Percentiles rank a stretch among this genome's conserved stretches.
phyloP scores from a whole-genome alignment of 2,888 invertebrate species.

The Archips xylosteana region DNA sequence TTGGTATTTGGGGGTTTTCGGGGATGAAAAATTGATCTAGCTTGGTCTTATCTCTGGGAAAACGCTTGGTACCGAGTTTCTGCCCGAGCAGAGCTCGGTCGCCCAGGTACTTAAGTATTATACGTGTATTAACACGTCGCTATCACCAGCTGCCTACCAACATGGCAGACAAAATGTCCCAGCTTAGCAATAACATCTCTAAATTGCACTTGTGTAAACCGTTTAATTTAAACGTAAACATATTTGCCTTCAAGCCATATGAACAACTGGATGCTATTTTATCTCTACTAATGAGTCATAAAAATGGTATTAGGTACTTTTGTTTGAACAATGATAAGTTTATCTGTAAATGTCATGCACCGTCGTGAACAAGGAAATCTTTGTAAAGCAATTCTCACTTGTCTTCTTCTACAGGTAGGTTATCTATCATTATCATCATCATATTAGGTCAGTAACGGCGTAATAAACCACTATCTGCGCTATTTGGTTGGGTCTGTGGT shows the following conservation, averaged over 20 bases:
- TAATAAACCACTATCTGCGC: no score
- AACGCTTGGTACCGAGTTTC: no score
- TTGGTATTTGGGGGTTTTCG: no score
- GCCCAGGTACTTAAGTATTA: no score
- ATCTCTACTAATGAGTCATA: conserved; percentile 4
- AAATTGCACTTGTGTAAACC: conserved; percentile 5
- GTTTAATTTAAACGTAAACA: not conserved
- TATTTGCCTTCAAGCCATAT: not conserved
- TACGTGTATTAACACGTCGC: not conserved
- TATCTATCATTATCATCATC: no score
- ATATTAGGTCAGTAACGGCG: no score
- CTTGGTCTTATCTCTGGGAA: no score
- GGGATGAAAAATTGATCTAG: no score
- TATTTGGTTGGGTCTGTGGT: no score
- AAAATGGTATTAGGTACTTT: not conserved
- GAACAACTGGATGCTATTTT: conserved; percentile 4
- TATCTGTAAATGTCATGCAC: not conserved
- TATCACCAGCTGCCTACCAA: not conserved
- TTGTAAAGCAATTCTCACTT: not conserved
- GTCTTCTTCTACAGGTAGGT: no score
- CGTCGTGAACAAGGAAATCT: not conserved
- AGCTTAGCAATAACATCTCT: not conserved
- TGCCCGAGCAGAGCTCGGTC: no score
- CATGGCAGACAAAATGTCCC: no score
- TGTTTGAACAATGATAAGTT: not conserved